Evolutionary conservation across 2,113 vertebrate genomes (phyloP).

Genomic region (Periophthalmus modestus): DNA sequence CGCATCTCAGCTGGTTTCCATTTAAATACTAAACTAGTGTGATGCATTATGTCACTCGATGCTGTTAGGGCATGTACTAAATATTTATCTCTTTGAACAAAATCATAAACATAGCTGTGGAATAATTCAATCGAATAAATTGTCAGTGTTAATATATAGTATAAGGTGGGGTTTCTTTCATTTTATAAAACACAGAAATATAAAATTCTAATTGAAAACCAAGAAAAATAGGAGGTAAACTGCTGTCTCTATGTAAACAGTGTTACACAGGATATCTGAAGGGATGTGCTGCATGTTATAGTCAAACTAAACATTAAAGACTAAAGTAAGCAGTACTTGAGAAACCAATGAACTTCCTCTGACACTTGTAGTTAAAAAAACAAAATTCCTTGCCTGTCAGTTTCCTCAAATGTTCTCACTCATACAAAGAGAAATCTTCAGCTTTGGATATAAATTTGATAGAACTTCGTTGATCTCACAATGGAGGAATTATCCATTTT

Average conservation of each 20-base stretch:
- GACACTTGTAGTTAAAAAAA: too few species aligned
- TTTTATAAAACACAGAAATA: too few species aligned
- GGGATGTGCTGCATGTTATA: neutral
- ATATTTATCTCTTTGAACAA: neutral
- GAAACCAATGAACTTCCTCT: neutral
- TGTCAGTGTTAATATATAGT: too few species aligned
- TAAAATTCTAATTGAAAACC: too few species aligned
- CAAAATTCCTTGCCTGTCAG: neutral
- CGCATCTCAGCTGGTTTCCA: conserved; percentile 15
- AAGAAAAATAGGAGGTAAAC: too few species aligned
- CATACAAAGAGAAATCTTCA: too few species aligned
- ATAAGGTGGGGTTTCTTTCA: too few species aligned
- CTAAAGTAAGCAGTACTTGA: neutral
- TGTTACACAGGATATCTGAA: too few species aligned
- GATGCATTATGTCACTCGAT: neutral
- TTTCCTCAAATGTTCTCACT: neutral
- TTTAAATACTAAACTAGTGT: conserved; percentile 12
- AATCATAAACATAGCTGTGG: neutral
- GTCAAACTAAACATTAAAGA: neutral
- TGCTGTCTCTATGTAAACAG: too few species aligned
- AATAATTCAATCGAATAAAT: neutral
- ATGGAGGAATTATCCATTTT: too few species aligned
- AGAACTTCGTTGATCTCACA: too few species aligned
- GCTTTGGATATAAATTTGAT: too few species aligned
- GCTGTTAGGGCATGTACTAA: neutral